Base-by-base conservation (phyloP, 2,888 invertebrate genomes). In the Tiliacea aurago region DNA sequence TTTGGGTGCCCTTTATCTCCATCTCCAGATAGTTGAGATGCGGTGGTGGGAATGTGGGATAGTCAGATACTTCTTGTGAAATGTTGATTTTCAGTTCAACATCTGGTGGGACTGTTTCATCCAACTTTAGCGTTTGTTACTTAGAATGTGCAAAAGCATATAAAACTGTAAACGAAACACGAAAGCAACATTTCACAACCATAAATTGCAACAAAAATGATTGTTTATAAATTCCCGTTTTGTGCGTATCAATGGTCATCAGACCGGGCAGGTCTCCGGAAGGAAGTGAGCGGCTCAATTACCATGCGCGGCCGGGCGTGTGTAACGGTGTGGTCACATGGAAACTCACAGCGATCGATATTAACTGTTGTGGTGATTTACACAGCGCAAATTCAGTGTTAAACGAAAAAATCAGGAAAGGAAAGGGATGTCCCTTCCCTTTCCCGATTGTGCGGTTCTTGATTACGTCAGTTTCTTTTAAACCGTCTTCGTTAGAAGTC, bases 261-360 rank as follows among this genome's bases (percentile, higher is more conserved):
- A 84, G 78, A 86, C 81, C 84, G 85, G 87, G 86, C 86, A 90
- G 88, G 89, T 89, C 86, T 86, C 92, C 94, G 95, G 95, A 95
- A 95, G 95, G 95, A 95, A 95, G 92, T 91, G 90, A 88, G 86
- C 89, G 90, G 92, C 91, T 94, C 94, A 93, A 95, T 95, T 94
- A 94, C 94, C 90, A 91, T 90, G 89, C 84, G 87, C 86, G 86
- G 86, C 80, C 87, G 85, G 86, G 76, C 87, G 85, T 89, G 88
- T 89, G 89, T 90, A 91, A 87, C 90, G 88, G 90, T 88, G 91
- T 90, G 91, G 90, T 91, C 93, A 91, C 90, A 90, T 91, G 89
- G 90, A 90, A 91, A 91, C 89, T 84, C 85, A 84, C 86, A 74
- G 66, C 88, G 90, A 92, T 93, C 93, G 90, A 92, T 93, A 89